Conservation (phyloP, 2,113 vertebrate species). For the Alectura lathami region DNA sequence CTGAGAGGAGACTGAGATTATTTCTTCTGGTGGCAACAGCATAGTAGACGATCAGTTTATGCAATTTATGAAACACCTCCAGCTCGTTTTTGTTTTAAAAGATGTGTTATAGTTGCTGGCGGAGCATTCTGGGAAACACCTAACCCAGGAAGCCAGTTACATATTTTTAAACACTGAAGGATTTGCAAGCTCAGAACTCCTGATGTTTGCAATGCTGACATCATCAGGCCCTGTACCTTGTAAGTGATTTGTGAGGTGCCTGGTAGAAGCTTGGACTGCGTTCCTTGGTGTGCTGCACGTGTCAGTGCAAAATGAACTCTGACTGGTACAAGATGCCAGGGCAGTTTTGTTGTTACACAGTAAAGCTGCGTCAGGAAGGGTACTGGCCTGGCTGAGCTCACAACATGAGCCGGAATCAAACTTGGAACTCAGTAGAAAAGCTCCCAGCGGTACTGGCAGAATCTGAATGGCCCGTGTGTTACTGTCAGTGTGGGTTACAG, state of each 20-base stretch:
- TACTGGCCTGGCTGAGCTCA: background rate
- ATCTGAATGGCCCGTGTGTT: background rate
- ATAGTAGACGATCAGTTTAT: background rate
- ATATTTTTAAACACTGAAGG: background rate
- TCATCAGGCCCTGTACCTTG: background rate
- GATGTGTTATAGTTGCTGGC: background rate
- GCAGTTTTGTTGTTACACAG: background rate
- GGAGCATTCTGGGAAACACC: background rate
- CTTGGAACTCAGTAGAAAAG: background rate
- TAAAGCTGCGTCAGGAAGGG: background rate
- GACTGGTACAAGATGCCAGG: background rate
- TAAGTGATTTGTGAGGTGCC: background rate
- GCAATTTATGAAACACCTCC: background rate
- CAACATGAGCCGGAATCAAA: background rate
- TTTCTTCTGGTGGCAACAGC: background rate
- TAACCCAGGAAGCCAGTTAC: background rate
- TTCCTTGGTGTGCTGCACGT: background rate
- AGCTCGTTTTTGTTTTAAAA: background rate
- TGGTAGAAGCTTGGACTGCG: background rate
- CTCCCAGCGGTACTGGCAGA: background rate
- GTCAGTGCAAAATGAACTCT: background rate
- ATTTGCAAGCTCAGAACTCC: background rate
- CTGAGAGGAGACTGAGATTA: background rate
- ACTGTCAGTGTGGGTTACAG: background rate
- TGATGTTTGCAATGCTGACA: background rate